Percentiles rank a stretch among this genome's conserved stretches.
Evolutionary conservation across 1,140 invertebrate species (phyloP).

Genomic region (Littorina saxatilis): DNA sequence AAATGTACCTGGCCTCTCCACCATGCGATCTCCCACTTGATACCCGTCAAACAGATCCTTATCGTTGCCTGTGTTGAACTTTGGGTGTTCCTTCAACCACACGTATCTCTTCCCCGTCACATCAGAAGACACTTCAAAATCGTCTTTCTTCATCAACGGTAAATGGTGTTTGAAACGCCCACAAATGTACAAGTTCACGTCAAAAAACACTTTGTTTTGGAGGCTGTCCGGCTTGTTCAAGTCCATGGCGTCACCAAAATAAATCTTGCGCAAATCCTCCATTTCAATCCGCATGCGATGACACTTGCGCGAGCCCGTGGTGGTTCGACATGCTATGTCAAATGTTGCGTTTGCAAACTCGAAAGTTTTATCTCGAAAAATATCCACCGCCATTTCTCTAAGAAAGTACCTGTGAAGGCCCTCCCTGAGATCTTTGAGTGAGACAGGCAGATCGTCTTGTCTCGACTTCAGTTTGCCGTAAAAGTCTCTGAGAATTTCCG

Average conservation of each 20-base stretch:
- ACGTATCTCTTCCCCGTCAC: constrained; percentile 64
- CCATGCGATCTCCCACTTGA: constrained; percentile 67
- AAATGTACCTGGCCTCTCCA: constrained; percentile 64
- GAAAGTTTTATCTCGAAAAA: constrained; percentile 60
- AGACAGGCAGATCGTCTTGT: constrained; percentile 42
- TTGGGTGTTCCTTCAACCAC: constrained; percentile 65
- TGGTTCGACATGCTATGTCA: constrained; percentile 52
- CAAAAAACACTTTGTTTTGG: constrained; percentile 71
- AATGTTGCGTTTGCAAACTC: constrained; percentile 60
- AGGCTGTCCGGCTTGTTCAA: constrained; percentile 63
- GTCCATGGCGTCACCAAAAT: constrained; percentile 65
- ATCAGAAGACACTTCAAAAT: constrained; percentile 67
- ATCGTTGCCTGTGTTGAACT: constrained; percentile 62
- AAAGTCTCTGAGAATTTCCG: constrained; percentile 66
- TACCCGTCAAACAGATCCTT: constrained; percentile 54
- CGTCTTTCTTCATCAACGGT: constrained; percentile 66
- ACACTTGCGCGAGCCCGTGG: constrained; percentile 46
- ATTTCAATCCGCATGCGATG: constrained; percentile 60
- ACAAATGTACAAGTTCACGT: constrained; percentile 67
- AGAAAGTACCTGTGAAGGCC: constrained; percentile 66
- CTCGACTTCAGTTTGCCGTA: constrained; percentile 58
- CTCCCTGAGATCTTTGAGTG: constrained; percentile 55
- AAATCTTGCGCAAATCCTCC: constrained; percentile 67
- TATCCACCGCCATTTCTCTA: constrained; percentile 62
- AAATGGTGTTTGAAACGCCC: constrained; percentile 69